Base-by-base conservation (phyloP, 2,113 vertebrate species). In the Microtus pennsylvanicus region DNA sequence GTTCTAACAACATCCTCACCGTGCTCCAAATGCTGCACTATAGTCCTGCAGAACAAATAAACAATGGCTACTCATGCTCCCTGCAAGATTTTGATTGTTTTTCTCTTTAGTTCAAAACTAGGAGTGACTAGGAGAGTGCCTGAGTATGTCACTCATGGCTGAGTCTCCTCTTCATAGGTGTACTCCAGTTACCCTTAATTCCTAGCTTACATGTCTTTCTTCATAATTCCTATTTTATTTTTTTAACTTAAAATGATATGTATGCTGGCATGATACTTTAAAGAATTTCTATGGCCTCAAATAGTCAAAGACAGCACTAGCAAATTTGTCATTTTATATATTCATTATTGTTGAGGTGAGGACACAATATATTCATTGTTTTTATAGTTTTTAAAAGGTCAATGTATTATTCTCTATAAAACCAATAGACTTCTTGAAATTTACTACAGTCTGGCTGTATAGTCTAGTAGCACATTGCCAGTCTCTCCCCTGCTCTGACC, bases 111-210 rank as follows among this genome's bases (percentile, higher is more conserved):
- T 3, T 93, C 3, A 82, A 93, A 95, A 13, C 19, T 81, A 81
- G 58, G 38, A 93, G 16, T 95, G 42, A 21, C 30, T 72, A 26
- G 55, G 67, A 93, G 67, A 45, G 47, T 87, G 52, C 70, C 69
- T 87, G n/a, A 21, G 50, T 93, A 69, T 13, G 17, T 30, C 24
- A 42, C 13, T 82, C 0, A 26, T 87, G 42, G 93, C 52, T 61
- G 19, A 93, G 77, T 95, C 35, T 74, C 42, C 5, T 88, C 58
- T 58, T 96, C 19, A 65, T 87, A 42, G 74, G 2, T 75, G 12
- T 85, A 28, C 50, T 91, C 86, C 61, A 70, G 19, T 86, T 85
- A 38, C 91, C 88, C 10, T 19, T 93, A 75, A 86, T 80, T 89
- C 7, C 81, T 91, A 72, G 30, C 21, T 93, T 65, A 7, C 42